A percentile compares a stretch with the other conserved stretches of the same genome.
phyloP scores from a whole-genome alignment of 2,113 vertebrate genomes.

The Piaya cayana region DNA sequence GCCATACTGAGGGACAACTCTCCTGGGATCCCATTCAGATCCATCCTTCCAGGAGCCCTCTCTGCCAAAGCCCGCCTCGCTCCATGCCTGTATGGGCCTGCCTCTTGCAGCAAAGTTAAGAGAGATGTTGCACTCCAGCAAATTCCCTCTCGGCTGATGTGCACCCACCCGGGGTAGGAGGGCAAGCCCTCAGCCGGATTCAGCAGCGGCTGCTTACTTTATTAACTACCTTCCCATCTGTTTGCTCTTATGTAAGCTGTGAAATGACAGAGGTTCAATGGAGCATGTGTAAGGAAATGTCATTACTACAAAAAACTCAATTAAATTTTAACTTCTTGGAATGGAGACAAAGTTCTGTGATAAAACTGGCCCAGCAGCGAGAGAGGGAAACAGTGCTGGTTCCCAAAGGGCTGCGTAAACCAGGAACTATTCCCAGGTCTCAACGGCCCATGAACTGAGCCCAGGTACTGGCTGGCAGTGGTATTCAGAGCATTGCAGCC shows the following conservation, averaged over 20 bases:
- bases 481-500: background rate
- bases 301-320: background rate
- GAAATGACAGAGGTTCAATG: background rate
- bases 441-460: accelerated
- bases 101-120: background rate
- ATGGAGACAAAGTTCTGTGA: background rate
- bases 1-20: background rate
- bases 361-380: background rate
- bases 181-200: background rate
- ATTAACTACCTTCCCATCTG: conserved; percentile 25
- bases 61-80: background rate
- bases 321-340: conserved; percentile 26
- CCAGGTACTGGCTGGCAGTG: accelerated
- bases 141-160: background rate
- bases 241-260: background rate
- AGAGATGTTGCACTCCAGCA: background rate
- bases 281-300: conserved; percentile 18
- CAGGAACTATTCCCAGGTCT: background rate
- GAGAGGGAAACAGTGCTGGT: background rate
- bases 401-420: background rate
- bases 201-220: background rate
- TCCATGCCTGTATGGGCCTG: background rate
- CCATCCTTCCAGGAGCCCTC: background rate
- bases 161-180: background rate
- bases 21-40: background rate